Base-by-base conservation (phyloP, 2,113 vertebrate genomes). In the Nansenia antarctica region DNA sequence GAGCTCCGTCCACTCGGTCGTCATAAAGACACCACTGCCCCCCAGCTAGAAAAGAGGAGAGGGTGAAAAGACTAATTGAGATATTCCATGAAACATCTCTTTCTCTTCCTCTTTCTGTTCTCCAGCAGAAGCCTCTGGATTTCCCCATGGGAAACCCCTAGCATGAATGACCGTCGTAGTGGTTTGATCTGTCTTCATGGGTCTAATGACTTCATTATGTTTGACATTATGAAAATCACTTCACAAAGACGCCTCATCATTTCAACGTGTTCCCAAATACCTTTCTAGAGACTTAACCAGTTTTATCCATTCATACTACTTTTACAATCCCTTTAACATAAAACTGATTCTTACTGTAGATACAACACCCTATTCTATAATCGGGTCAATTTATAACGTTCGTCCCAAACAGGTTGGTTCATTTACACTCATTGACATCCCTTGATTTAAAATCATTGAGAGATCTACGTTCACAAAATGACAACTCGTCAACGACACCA, bases 131-230 rank as follows among this genome's bases (percentile, higher is more conserved):
- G 1, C 45, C 29, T 14, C 7, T 18, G 15, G 18, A 7, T 6
- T 62, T 61, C 1, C 42, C 27, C 60, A 12, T 35, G 42, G 20
- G 34, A 18, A 72, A 73, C 27, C 8, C 64, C 35, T 3, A 58
- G 73, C 82, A 83, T 82, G 86, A 53, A 60, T 62, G 52, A 72
- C 55, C 60, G 57, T 18, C n/a, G 47, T 54, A 64, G 57, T 70
- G 31, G 65, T 30, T 74, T 65, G 24, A 20, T 31, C 4, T 66
- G 32, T 26, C 67, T 52, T 53, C 34, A 49, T 18, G 3, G 39
- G 39, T 42, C 39, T 15, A 42, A 3, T 18, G 39, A 42, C n/a
- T 49, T 49, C 11, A 49, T 49, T 49, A 15, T 8, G 18, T 49
- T 6, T 0, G 45, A 8, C 7, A 49, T n/a, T 49, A 49, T 22